phyloP scores from a whole-genome alignment of 1,140 invertebrate species.

The Drosophila kurseongensis region DNA sequence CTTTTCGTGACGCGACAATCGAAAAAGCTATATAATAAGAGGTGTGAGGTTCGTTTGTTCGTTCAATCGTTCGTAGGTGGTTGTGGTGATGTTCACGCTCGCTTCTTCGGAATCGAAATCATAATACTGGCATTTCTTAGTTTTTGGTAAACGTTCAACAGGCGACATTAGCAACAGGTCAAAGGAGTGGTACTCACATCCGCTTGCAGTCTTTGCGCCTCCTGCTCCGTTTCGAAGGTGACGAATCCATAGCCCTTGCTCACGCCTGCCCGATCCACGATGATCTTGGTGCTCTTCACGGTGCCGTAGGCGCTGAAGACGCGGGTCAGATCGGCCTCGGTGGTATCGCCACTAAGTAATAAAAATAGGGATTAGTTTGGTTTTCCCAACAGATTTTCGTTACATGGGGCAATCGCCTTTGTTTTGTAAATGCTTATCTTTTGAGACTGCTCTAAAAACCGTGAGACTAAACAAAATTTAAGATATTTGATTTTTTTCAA shows the following conservation, averaged over 20 bases:
- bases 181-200: slow-evolving; percentile 85
- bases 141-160: slow-evolving; percentile 40
- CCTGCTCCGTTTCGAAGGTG: slow-evolving; percentile 96
- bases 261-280: slow-evolving; percentile 95
- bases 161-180: slow-evolving; percentile 41
- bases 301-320: slow-evolving; percentile 95
- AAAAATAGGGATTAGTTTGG: background rate
- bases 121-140: slow-evolving; percentile 28
- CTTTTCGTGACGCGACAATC: slow-evolving; percentile 7
- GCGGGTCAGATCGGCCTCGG: slow-evolving; percentile 92
- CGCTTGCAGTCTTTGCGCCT: slow-evolving; percentile 90
- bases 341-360: slow-evolving; percentile 89
- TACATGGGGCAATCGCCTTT: background rate
- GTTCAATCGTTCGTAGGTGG: slow-evolving; percentile 9
- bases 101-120: slow-evolving; percentile 21
- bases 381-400: too few species aligned
- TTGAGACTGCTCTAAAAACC: too few species aligned
- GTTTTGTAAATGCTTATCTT: too few species aligned
- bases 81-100: slow-evolving; percentile 6
- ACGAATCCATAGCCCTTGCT: slow-evolving; percentile 98
- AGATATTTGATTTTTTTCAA: too few species aligned
- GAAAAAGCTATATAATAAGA: slow-evolving; percentile 1
- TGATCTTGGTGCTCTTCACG: slow-evolving; percentile 97
- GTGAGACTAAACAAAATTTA: too few species aligned
- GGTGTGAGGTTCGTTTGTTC: slow-evolving; percentile 3